Evolutionary conservation across 2,797 vertebrate species (phyloP).

Genomic region (Lindbergichthys nudifrons): DNA sequence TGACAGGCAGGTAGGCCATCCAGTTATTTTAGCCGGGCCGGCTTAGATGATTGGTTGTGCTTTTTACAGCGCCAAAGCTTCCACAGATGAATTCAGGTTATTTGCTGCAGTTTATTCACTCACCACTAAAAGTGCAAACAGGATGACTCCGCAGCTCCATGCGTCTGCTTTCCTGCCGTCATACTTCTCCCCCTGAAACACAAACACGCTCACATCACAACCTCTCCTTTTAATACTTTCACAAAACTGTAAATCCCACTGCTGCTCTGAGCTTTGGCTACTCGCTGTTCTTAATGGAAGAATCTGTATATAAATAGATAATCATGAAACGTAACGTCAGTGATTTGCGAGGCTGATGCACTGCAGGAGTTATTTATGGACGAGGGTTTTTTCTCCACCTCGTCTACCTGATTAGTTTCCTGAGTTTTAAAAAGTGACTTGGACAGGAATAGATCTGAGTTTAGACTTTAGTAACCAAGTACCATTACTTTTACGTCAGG

Average conservation of each 20-base stretch:
- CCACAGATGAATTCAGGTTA: too few relatives aligned
- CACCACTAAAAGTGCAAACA: slow-evolving; percentile 97
- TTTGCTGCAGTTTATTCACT: slow-evolving; percentile 68
- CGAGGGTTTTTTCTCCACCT: neutral
- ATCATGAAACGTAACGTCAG: slow-evolving; percentile 1
- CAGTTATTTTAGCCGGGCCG: too few relatives aligned
- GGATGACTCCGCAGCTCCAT: slow-evolving; percentile 98
- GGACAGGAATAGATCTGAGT: too few relatives aligned
- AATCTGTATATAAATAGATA: neutral
- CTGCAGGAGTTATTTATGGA: slow-evolving; percentile 7
- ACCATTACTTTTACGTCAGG: too few relatives aligned
- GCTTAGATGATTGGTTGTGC: too few relatives aligned
- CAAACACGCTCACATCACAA: neutral
- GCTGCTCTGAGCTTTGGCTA: neutral
- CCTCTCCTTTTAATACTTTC: neutral
- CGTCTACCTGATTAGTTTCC: neutral
- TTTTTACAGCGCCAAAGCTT: too few relatives aligned
- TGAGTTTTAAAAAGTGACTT: neutral
- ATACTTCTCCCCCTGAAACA: slow-evolving; percentile 87
- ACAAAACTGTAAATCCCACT: neutral
- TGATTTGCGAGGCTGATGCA: slow-evolving; percentile 1
- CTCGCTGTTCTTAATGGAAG: neutral
- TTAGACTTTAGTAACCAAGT: too few relatives aligned
- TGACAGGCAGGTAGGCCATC: too few relatives aligned
- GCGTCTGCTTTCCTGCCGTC: slow-evolving; percentile 95